A percentile compares a stretch with the other conserved stretches of the same genome.
Evolutionary conservation across 2,888 invertebrate genomes (phyloP).

Genomic region (Rhagophthalmus giganteus): DNA sequence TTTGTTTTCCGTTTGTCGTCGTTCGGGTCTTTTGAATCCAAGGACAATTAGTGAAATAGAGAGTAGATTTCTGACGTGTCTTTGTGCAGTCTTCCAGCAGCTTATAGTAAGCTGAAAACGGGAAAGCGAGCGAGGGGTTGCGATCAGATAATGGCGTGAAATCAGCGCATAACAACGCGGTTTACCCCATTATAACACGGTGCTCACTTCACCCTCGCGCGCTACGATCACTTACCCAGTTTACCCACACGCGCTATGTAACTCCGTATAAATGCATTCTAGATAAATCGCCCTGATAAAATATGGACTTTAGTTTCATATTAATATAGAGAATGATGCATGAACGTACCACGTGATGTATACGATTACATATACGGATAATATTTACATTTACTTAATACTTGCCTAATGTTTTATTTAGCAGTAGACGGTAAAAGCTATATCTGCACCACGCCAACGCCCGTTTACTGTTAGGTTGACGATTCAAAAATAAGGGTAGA

Average conservation of each 20-base stretch:
- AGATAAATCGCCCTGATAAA: slow-evolving; percentile 56
- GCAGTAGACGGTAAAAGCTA: too few species aligned
- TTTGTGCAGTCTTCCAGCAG: slow-evolving; percentile 36
- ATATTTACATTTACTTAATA: slow-evolving; percentile 3
- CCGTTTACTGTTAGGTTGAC: too few species aligned
- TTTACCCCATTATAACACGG: slow-evolving; percentile 56
- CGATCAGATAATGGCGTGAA: slow-evolving; percentile 56
- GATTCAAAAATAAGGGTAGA: too few species aligned
- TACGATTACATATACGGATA: slow-evolving; percentile 11
- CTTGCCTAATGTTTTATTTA: not conserved
- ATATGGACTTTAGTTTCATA: slow-evolving; percentile 54
- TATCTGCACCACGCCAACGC: too few species aligned
- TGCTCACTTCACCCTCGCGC: slow-evolving; percentile 42
- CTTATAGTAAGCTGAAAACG: slow-evolving; percentile 41
- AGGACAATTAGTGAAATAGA: slow-evolving; percentile 13
- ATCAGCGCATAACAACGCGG: slow-evolving; percentile 57
- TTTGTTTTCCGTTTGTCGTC: too few species aligned
- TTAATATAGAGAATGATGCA: slow-evolving; percentile 51
- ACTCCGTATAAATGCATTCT: slow-evolving; percentile 52
- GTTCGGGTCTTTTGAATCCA: not conserved
- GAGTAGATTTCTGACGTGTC: slow-evolving; percentile 15
- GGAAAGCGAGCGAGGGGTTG: slow-evolving; percentile 42
- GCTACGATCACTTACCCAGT: slow-evolving; percentile 37
- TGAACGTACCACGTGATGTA: slow-evolving; percentile 40
- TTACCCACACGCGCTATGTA: slow-evolving; percentile 43